These are phyloP conservation scores for Spialia ferax DNA, from an alignment of 2,888 invertebrate genomes.

Conservation along the genomic window DNA sequence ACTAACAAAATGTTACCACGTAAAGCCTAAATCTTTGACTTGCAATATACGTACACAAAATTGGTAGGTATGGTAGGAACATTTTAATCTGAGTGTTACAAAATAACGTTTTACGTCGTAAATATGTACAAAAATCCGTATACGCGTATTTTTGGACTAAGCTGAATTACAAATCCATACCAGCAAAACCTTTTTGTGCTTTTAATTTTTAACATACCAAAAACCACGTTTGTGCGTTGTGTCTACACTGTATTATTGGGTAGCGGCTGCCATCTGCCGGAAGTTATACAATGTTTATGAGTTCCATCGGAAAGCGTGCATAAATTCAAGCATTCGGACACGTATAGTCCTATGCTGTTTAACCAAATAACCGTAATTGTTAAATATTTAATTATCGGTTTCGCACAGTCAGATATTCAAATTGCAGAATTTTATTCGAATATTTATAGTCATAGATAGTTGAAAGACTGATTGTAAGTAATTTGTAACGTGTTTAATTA, in stretches of 20 bases:
- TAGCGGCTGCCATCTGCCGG: slow-evolving; percentile 79
- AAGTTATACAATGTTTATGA: slow-evolving; percentile 85
- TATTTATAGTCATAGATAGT: background rate
- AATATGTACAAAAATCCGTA: too few relatives aligned
- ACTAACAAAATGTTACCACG: too few relatives aligned
- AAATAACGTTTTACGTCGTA: too few relatives aligned
- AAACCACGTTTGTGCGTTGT: slow-evolving; percentile 41
- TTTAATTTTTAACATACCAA: slow-evolving; percentile 31
- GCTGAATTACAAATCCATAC: background rate
- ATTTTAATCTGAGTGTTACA: too few relatives aligned
- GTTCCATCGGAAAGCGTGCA: slow-evolving; percentile 79
- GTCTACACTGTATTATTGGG: slow-evolving; percentile 63
- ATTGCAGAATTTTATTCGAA: background rate
- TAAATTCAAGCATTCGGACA: slow-evolving; percentile 77
- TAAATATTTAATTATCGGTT: slow-evolving; percentile 45
- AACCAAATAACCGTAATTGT: slow-evolving; percentile 64
- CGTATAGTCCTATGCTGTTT: slow-evolving; percentile 67
- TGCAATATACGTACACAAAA: too few relatives aligned
- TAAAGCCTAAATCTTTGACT: too few relatives aligned
- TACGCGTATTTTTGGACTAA: too few relatives aligned
- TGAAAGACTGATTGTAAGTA: too few relatives aligned
- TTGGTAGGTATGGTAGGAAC: too few relatives aligned
- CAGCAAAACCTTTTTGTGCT: slow-evolving; percentile 14
- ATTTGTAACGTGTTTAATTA: too few relatives aligned
- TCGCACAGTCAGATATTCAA: background rate